Base-by-base conservation (phyloP, 2,113 vertebrate genomes). In the Sterrhoptilus dennistouni region DNA sequence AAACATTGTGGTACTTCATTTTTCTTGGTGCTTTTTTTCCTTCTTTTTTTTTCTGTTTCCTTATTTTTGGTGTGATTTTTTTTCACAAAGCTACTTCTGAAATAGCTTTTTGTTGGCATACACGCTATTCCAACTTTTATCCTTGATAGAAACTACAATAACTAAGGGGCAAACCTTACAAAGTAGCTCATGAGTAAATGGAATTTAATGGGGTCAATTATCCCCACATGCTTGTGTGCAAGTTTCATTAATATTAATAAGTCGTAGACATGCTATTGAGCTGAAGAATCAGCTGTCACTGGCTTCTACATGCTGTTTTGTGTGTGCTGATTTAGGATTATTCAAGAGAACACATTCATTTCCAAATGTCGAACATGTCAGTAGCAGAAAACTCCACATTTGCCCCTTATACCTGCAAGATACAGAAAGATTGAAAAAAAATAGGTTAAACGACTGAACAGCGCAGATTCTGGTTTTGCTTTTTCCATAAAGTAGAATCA, bases 161-260 rank as follows among this genome's bases (percentile, higher is more conserved):
- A 95, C 87, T 91, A 79, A 96, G 84, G 68, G 90, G 31, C 28
- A 97, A 96, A 66, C 45, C 94, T 97, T 81, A 72, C 42, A 83
- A 88, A 92, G 82, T 93, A 95, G 61, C 83, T 97, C 88, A 83
- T 97, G 96, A 97, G 96, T 97, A 97, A 97, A 96, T 97, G 94
- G 89, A 93, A 97, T 97, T 97, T 97, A 97, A 97, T 97, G 89
- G 93, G 90, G 65, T 91, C 96, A 96, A 87, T 97, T 97, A 96
- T 96, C 70, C 19, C 87, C 93, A 94, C 96, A 68, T 14, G 38
- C 83, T 92, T 90, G 50, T 83, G 89, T 83, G 83, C 66, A 87
- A 68, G 53, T 86, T 96, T 53, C 91, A 96, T 98, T 94, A 97
- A 97, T 97, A 97, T 98, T 97, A 96, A 97, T 97, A 91, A 89